A percentile compares a stretch with the other conserved stretches of the same genome.
Conservation (phyloP, 1,140 invertebrate genomes). For the Pogonus chalceus region DNA sequence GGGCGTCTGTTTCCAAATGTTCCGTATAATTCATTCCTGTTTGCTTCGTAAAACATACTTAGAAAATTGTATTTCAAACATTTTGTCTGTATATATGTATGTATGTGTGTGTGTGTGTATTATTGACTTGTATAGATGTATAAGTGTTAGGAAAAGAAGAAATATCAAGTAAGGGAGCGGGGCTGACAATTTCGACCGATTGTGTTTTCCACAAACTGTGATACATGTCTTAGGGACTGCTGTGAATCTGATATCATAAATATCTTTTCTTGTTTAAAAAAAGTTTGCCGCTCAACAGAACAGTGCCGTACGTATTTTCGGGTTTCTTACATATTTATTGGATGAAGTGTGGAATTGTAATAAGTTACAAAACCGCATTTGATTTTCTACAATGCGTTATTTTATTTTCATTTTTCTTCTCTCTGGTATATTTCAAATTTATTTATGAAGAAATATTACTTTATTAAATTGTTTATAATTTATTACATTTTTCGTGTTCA, state of each 20-base stretch:
- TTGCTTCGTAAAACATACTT: conserved; percentile 5
- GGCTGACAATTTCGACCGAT: background rate
- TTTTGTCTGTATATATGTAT: background rate
- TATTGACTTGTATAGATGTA: background rate
- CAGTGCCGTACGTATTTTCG: background rate
- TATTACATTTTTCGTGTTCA: too few species aligned
- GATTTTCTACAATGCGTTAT: too few species aligned
- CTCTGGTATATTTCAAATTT: too few species aligned
- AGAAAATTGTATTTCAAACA: background rate
- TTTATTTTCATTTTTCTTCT: too few species aligned
- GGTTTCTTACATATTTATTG: too few species aligned
- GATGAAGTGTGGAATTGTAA: too few species aligned
- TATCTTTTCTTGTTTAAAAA: background rate
- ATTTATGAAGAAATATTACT: too few species aligned
- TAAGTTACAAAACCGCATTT: too few species aligned
- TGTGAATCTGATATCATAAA: conserved; percentile 5
- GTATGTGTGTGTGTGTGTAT: conserved; percentile 1
- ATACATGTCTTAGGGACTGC: background rate
- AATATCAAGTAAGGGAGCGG: background rate
- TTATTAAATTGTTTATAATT: too few species aligned
- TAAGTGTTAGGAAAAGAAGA: conserved; percentile 1
- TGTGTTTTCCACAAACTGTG: conserved; percentile 3
- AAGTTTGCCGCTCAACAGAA: background rate
- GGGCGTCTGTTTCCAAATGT: background rate
- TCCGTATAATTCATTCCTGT: background rate